A percentile compares a stretch with the other conserved stretches of the same genome.
Conservation (phyloP, 2,888 invertebrate genomes). For the Xanthia icteritia region DNA sequence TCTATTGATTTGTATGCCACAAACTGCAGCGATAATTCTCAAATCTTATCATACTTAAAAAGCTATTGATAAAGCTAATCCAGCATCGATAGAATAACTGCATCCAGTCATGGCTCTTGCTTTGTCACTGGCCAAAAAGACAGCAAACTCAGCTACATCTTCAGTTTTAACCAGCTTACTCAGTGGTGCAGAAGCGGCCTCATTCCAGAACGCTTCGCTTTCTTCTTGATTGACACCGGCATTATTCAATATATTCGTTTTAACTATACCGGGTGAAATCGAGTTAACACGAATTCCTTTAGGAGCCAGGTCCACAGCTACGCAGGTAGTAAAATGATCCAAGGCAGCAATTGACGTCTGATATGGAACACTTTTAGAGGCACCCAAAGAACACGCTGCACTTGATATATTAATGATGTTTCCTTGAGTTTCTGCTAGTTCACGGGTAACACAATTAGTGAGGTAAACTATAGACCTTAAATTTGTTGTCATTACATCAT, state of each 20-base stretch:
- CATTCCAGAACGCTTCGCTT: slow-evolving; percentile 57
- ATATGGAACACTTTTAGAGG: slow-evolving; percentile 80
- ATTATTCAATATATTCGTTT: slow-evolving; percentile 68
- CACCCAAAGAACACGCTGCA: slow-evolving; percentile 40
- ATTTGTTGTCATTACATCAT: slow-evolving; percentile 71
- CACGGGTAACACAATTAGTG: slow-evolving; percentile 65
- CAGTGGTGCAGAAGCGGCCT: slow-evolving; percentile 49
- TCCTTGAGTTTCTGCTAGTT: slow-evolving; percentile 70
- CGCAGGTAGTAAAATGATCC: slow-evolving; percentile 93
- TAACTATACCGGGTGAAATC: slow-evolving; percentile 93
- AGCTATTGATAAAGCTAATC: slow-evolving; percentile 44
- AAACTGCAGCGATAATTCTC: background rate
- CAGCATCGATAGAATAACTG: slow-evolving; percentile 67
- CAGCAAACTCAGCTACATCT: slow-evolving; percentile 72
- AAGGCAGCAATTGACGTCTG: slow-evolving; percentile 93
- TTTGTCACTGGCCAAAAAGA: slow-evolving; percentile 75
- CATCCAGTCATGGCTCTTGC: slow-evolving; percentile 76
- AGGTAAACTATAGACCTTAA: slow-evolving; percentile 71
- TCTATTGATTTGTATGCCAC: background rate
- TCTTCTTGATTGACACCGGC: slow-evolving; percentile 57
- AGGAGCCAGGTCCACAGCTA: slow-evolving; percentile 92
- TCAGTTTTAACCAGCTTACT: slow-evolving; percentile 65
- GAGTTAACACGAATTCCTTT: slow-evolving; percentile 92
- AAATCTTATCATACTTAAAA: background rate
- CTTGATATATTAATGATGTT: slow-evolving; percentile 76